A percentile compares a stretch with the other conserved stretches of the same genome.
Conservation (phyloP, 1,140 invertebrate species). For the Hormaphis cornu region DNA sequence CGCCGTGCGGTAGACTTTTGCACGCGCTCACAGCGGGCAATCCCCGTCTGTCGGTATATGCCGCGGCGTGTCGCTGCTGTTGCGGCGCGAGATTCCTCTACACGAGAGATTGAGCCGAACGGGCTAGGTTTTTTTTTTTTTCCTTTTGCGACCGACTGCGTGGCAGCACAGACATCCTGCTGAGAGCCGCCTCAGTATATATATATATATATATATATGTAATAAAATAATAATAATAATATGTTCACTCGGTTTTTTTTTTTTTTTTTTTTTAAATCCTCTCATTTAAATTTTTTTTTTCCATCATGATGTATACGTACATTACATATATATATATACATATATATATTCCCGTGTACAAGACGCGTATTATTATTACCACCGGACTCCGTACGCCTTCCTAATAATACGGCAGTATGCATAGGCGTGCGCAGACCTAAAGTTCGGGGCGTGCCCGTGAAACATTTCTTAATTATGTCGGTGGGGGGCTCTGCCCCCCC, state of each 20-base stretch:
- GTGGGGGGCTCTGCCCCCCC: no score
- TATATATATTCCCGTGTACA: not conserved
- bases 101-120: not conserved
- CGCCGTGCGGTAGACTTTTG: not conserved
- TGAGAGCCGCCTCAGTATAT: not conserved
- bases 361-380: conserved; percentile 1
- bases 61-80: not conserved
- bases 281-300: conserved; percentile 17
- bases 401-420: not conserved
- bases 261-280: not conserved
- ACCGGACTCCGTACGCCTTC: not conserved
- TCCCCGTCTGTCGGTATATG: not conserved
- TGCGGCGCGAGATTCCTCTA: not conserved
- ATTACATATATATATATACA: not conserved
- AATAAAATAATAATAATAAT: no score
- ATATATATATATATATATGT: not conserved
- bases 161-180: not conserved
- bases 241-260: not conserved
- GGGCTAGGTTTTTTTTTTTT: not conserved
- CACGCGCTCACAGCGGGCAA: not conserved
- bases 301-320: not conserved
- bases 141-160: not conserved
- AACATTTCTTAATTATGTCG: no score
- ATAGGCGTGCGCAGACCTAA: no score
- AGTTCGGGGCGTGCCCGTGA: no score